phyloP scores from a whole-genome alignment of 2,888 invertebrate genomes.

The Ormia ochracea region DNA sequence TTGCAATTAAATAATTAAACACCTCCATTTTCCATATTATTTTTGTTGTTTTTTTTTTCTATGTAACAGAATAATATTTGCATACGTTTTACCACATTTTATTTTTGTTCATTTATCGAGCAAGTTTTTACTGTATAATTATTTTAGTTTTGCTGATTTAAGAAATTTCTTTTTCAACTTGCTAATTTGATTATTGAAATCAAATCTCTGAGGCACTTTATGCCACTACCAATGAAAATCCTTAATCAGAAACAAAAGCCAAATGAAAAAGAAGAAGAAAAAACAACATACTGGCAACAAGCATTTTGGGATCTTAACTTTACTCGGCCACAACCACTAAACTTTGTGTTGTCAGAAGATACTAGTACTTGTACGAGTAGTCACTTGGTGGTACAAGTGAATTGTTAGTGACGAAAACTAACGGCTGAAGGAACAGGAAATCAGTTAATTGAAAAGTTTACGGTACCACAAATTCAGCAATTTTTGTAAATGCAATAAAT shows the following conservation, averaged over 20 bases:
- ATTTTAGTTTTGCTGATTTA: not conserved
- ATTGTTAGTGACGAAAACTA: not conserved
- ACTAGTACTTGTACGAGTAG: not conserved
- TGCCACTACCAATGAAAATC: constrained; percentile 8
- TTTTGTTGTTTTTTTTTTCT: not conserved
- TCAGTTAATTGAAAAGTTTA: constrained; percentile 33
- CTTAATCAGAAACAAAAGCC: not conserved
- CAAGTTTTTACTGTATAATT: not conserved
- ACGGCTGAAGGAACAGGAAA: not conserved
- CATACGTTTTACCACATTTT: not conserved
- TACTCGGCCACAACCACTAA: not conserved
- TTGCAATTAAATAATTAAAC: not conserved
- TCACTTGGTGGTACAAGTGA: not conserved
- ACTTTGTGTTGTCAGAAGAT: not conserved
- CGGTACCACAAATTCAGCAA: constrained; percentile 40
- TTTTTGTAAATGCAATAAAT: not conserved
- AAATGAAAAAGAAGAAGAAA: not conserved
- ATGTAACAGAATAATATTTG: not conserved
- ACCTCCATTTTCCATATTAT: too few species aligned
- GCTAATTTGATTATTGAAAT: constrained; percentile 4
- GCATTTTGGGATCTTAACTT: not conserved
- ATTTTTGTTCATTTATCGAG: not conserved
- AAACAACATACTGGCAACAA: not conserved
- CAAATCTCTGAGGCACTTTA: constrained; percentile 2
- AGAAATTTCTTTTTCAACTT: not conserved